These are phyloP conservation scores for Myzus persicae DNA, from an alignment of 1,140 invertebrate genomes.

Conservation along the genomic window DNA sequence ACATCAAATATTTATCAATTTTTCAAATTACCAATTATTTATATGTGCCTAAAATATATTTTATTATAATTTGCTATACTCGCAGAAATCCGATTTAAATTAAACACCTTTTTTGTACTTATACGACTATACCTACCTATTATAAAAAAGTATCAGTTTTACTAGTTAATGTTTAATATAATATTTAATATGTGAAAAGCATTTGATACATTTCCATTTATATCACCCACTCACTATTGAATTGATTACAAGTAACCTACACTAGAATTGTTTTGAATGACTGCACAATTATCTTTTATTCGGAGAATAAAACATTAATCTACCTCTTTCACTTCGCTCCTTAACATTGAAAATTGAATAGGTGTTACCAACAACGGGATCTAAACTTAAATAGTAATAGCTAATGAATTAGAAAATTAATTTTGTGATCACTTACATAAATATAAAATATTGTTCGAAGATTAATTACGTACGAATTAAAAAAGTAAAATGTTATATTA, in stretches of 20 bases:
- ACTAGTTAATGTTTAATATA: neutral
- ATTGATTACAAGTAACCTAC: conserved; percentile 1
- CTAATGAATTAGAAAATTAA: neutral
- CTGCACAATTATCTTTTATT: conserved; percentile 24
- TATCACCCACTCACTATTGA: conserved; percentile 17
- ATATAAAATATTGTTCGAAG: neutral
- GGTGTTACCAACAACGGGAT: neutral
- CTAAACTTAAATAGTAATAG: neutral
- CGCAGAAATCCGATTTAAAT: neutral
- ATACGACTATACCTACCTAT: neutral
- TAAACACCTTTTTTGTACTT: neutral
- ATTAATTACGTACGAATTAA: neutral
- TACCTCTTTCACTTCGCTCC: neutral
- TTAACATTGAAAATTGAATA: conserved; percentile 8
- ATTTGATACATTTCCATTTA: neutral
- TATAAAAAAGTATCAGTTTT: neutral
- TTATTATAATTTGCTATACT: neutral
- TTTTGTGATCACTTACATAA: neutral
- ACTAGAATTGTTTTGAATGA: neutral
- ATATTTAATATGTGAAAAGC: neutral
- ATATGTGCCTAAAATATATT: neutral
- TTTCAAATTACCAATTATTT: neutral
- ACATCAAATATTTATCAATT: neutral
- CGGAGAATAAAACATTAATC: conserved; percentile 17
- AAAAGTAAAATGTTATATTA: neutral